These are phyloP conservation scores for Caradrina kadenii DNA, from an alignment of 2,888 invertebrate genomes.

Conservation along the genomic window DNA sequence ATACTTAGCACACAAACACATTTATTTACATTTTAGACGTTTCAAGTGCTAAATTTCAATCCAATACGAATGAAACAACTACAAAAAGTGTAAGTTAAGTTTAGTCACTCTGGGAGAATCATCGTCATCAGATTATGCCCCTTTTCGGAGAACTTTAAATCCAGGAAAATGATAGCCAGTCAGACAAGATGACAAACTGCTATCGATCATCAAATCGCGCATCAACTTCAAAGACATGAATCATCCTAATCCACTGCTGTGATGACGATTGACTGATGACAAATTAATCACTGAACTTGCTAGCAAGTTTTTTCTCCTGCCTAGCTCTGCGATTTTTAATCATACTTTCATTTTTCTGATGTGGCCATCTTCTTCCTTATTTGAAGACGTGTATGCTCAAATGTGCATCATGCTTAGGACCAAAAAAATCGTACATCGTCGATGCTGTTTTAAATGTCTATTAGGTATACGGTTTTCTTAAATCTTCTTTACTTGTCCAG, in stretches of 20 bases:
- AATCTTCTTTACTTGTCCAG: too few species aligned
- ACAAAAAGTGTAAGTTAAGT: slow-evolving; percentile 7
- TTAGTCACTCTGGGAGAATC: slow-evolving; percentile 25
- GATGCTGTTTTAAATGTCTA: too few species aligned
- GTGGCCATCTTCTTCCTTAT: not conserved
- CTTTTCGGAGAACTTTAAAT: slow-evolving; percentile 33
- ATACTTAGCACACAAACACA: slow-evolving; percentile 15
- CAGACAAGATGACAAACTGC: slow-evolving; percentile 41
- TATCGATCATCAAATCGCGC: slow-evolving; percentile 24
- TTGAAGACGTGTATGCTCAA: not conserved
- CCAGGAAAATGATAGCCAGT: slow-evolving; percentile 35
- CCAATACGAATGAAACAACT: slow-evolving; percentile 7
- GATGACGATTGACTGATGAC: slow-evolving; percentile 34
- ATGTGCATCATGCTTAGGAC: not conserved
- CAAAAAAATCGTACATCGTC: too few species aligned
- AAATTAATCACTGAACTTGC: slow-evolving; percentile 20
- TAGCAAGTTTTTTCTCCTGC: slow-evolving; percentile 1
- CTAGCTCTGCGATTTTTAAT: not conserved
- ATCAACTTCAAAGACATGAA: slow-evolving; percentile 32
- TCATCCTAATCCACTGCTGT: slow-evolving; percentile 20
- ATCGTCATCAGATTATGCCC: slow-evolving; percentile 27
- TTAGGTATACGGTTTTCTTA: too few species aligned
- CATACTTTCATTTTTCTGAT: slow-evolving; percentile 9
- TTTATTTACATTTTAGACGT: slow-evolving; percentile 3
- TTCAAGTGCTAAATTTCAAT: not conserved